phyloP scores from a whole-genome alignment of 92 coral and sea anemone species.

The Pocillopora grandis region DNA sequence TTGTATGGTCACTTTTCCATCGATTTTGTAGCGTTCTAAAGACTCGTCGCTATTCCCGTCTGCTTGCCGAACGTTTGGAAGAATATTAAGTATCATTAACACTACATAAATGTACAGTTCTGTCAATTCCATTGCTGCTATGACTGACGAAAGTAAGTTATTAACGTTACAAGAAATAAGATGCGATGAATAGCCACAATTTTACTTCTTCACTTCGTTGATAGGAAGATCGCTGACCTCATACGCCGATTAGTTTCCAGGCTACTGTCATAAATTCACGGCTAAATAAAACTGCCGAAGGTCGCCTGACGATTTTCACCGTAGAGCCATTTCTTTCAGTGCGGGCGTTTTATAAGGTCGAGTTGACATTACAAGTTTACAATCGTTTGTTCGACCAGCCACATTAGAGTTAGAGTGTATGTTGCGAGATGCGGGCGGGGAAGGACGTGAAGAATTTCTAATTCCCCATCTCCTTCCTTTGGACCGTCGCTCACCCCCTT shows the following conservation, averaged over 20 bases:
- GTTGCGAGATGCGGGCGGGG: too few relatives aligned
- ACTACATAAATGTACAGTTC: conserved; percentile 26
- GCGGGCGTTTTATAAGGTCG: too few relatives aligned
- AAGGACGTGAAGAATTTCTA: too few relatives aligned
- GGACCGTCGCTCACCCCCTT: too few relatives aligned
- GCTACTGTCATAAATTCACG: not conserved
- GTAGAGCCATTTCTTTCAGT: too few relatives aligned
- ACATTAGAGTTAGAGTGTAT: too few relatives aligned
- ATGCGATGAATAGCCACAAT: not conserved
- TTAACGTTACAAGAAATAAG: not conserved
- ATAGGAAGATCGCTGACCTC: not conserved
- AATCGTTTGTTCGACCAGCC: too few relatives aligned
- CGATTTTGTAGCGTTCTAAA: conserved; percentile 84
- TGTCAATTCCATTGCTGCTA: not conserved
- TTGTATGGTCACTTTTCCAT: conserved; percentile 86
- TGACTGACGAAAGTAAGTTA: not conserved
- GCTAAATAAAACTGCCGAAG: too few relatives aligned
- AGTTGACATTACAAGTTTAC: too few relatives aligned
- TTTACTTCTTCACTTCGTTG: not conserved
- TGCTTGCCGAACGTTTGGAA: conserved; percentile 27
- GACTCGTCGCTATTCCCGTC: conserved; percentile 62
- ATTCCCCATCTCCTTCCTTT: too few relatives aligned
- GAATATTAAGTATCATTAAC: not conserved
- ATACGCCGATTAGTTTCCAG: not conserved
- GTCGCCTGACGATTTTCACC: too few relatives aligned